phyloP scores from a whole-genome alignment of 2,113 vertebrate species.

The Excalfactoria chinensis region DNA sequence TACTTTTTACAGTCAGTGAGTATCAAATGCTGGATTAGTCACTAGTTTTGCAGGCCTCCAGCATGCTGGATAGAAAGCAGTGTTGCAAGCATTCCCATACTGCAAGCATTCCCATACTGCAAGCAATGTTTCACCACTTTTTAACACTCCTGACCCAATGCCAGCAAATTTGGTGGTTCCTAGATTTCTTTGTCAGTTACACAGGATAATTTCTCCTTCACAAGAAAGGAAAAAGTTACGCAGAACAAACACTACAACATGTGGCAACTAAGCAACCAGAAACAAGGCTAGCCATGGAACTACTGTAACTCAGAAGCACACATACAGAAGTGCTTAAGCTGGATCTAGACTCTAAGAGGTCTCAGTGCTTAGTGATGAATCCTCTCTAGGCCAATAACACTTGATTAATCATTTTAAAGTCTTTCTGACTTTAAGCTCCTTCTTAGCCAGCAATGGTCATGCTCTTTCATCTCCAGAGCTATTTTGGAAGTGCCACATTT shows the following conservation, averaged over 20 bases:
- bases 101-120: background rate
- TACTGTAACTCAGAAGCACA: background rate
- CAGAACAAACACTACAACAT: background rate
- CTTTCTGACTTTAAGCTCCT: slow-evolving; percentile 58
- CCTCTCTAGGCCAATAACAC: slow-evolving; percentile 57
- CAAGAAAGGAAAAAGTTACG: background rate
- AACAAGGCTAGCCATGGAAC: background rate
- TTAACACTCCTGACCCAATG: background rate
- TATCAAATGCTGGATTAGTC: background rate
- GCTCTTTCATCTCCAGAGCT: slow-evolving; percentile 46
- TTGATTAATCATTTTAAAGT: slow-evolving; percentile 69
- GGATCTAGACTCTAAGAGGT: slow-evolving; percentile 26
- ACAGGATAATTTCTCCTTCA: slow-evolving; percentile 12
- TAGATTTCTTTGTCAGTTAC: background rate
- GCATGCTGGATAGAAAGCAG: background rate
- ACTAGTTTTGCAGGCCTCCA: background rate
- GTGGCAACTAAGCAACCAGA: background rate
- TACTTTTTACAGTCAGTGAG: background rate
- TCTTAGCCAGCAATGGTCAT: slow-evolving; percentile 49
- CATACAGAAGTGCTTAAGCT: slow-evolving; percentile 17
- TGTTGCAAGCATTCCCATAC: background rate
- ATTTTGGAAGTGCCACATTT: slow-evolving; percentile 53
- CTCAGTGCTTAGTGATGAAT: slow-evolving; percentile 50
- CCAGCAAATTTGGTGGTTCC: background rate
- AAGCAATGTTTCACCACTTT: background rate